Base-by-base conservation (phyloP, 53 echinoderm and acorn worm genomes). In the Glandiceps talaboti region DNA sequence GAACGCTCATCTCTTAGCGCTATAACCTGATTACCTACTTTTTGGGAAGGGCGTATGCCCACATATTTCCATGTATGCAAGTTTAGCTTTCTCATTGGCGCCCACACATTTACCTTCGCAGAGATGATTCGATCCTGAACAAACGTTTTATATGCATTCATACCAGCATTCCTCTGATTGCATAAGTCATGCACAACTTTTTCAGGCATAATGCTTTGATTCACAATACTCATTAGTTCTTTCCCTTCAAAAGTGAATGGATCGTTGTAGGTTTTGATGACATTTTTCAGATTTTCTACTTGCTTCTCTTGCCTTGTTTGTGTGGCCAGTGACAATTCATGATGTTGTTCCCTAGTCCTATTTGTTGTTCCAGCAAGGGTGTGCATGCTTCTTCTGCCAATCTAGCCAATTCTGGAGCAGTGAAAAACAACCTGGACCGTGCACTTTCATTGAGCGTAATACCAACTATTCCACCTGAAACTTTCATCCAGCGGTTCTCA, bases 401-500 rank as follows among this genome's bases (percentile, higher is more conserved):
- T 30, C 83, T 32, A 28, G 26, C 31, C 12, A 76, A 29, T 28
- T 77, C 76, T 28, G 32, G 83, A 30, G 77, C 83, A 31, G 72
- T 83, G 0, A 83, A 77, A 26, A 83, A 83, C 6, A 74, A 84
- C 25, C 79, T 25, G n/a, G 73, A 29, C 26, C 75, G 30, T 14
- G 84, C 84, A 74, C 28, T 73, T 0, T 28, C 32, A 30, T 79
- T 84, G 27, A 31, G 81, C 28, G 81, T 81, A 1, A 85, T 75
- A 26, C 81, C 85, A 25, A 29, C 28, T 28, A 85, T 45, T 75
- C 85, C 85, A 31, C 81, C 85, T n/a, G 30, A 30, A n/a, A 86
- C 77, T 77, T 86, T 86, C 86, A 86, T 86, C 14, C n/a, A 30
- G 29, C 81, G 33, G 77, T 86, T 86, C 31, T 76, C 73, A 30